These are phyloP conservation scores for Bilobella aurantiaca DNA, from an alignment of 1,140 invertebrate genomes.

Conservation along the genomic window DNA sequence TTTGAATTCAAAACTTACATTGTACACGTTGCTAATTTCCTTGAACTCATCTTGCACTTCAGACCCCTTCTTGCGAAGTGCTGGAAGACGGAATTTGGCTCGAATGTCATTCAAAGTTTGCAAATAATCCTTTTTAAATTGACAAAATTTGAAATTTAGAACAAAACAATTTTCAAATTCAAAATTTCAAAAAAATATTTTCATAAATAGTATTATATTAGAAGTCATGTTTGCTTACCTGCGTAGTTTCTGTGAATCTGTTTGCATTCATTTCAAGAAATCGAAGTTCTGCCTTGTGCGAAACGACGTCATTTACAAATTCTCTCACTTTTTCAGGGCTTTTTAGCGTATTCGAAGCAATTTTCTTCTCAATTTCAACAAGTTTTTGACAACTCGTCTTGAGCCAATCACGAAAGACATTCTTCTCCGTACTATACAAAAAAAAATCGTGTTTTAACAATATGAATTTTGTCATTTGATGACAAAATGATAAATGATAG, in stretches of 20 bases:
- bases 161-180: not conserved
- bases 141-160: not conserved
- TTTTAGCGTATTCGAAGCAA: constrained; percentile 48
- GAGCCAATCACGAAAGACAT: constrained; percentile 72
- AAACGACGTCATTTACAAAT: constrained; percentile 85
- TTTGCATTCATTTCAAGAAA: constrained; percentile 89
- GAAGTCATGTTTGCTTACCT: constrained; percentile 42
- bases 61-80: constrained; percentile 61
- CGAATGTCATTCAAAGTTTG: constrained; percentile 70
- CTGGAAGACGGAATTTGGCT: constrained; percentile 60
- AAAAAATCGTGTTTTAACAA: too few relatives aligned
- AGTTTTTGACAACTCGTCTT: constrained; percentile 62
- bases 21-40: constrained; percentile 43
- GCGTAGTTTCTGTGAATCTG: constrained; percentile 86
- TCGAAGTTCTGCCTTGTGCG: constrained; percentile 81
- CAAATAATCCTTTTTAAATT: constrained; percentile 57
- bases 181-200: not conserved
- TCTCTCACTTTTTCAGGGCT: constrained; percentile 61
- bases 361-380: constrained; percentile 70
- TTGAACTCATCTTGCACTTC: constrained; percentile 58
- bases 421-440: constrained; percentile 47
- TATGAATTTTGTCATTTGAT: too few relatives aligned
- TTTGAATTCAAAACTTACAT: constrained; percentile 72
- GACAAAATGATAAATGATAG: not conserved
- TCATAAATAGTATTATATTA: not conserved